phyloP scores from a whole-genome alignment of 2,113 vertebrate species.

The Hystrix cristata region DNA sequence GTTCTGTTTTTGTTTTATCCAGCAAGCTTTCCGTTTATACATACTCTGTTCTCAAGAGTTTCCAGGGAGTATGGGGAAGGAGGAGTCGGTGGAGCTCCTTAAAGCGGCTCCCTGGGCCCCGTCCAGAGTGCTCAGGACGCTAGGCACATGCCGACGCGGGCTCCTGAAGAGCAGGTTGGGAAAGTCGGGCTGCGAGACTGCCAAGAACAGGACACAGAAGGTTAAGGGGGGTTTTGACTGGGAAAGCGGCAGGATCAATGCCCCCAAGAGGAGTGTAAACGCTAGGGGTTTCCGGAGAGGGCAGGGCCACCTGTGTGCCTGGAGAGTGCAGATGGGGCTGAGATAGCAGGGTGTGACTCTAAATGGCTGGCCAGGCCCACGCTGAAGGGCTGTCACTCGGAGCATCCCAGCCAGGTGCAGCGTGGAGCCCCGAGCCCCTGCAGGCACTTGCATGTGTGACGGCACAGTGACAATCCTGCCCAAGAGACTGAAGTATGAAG shows the following conservation, averaged over 20 bases:
- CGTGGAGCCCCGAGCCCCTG: neutral
- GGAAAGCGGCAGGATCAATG: neutral
- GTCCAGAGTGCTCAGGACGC: neutral
- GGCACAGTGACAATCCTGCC: neutral
- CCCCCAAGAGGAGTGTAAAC: neutral
- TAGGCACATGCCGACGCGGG: too few species aligned
- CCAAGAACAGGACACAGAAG: neutral
- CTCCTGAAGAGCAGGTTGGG: rapidly evolving
- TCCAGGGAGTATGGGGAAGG: neutral
- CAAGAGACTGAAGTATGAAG: neutral
- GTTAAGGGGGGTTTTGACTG: neutral
- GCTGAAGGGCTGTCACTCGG: neutral
- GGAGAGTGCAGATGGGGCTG: neutral
- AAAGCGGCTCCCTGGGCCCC: neutral
- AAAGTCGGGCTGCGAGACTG: neutral
- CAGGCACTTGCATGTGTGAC: neutral
- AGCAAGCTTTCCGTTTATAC: neutral
- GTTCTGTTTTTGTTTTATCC: neutral
- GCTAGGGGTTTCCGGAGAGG: neutral
- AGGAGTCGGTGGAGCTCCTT: neutral
- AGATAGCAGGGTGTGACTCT: neutral
- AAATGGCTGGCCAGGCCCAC: neutral
- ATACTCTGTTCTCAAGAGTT: neutral
- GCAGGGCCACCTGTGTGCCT: neutral
- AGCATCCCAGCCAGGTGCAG: neutral